Evolutionary conservation across 1,140 invertebrate species (phyloP).

Genomic region (Drosophila ambigua): DNA sequence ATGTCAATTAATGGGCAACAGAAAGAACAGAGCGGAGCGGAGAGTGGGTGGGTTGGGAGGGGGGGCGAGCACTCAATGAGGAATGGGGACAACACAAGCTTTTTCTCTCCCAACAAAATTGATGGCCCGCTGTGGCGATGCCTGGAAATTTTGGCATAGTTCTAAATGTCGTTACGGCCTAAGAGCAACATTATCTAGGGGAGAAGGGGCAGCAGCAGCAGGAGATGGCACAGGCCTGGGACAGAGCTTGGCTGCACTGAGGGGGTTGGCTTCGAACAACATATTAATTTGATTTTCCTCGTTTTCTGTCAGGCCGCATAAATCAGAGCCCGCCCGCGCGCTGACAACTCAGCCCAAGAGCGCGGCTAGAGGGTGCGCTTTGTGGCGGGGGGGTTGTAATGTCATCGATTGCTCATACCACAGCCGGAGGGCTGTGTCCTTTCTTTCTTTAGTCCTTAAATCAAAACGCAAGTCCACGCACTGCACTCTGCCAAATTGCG

Average conservation of each 20-base stretch:
- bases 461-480: conserved; percentile 28
- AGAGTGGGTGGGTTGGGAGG: no score
- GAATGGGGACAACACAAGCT: conserved; percentile 23
- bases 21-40: no score
- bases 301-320: conserved; percentile 50
- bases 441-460: conserved; percentile 13
- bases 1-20: conserved; percentile 67
- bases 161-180: conserved; percentile 11
- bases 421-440: conserved; percentile 1
- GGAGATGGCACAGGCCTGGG: no score
- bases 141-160: conserved; percentile 33
- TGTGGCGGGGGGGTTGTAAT: conserved; percentile 30
- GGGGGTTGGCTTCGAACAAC: conserved; percentile 13
- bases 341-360: no score
- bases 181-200: conserved; percentile 14
- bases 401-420: no score
- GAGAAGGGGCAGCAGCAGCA: not conserved
- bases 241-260: no score
- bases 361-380: conserved; percentile 15
- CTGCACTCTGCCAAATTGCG: conserved; percentile 74
- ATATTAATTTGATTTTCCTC: conserved; percentile 47
- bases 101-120: conserved; percentile 34
- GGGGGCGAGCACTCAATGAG: not conserved
- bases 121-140: conserved; percentile 33
- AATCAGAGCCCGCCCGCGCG: conserved; percentile 43